Base-by-base conservation (phyloP, 2,797 vertebrate genomes). In the Pangasius mekongensis region DNA sequence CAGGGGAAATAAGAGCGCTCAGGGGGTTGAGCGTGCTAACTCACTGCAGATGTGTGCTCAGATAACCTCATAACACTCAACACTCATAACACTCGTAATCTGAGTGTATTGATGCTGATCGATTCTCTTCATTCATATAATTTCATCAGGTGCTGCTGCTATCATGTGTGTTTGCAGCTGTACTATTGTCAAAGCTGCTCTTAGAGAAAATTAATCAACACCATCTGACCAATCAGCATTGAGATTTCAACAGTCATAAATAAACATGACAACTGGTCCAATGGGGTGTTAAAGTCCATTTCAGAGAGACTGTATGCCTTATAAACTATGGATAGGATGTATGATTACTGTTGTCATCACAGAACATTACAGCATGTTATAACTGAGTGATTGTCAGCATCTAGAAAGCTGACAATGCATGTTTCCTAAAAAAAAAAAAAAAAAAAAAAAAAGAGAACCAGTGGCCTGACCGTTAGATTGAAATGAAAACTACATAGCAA, bases 21-120 rank as follows among this genome's bases (percentile, higher is more conserved):
- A 1, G 52, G 62, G 82, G 69, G 83, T 60, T 24, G 33, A 60
- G 24, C 22, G 24, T 73, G 88, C 49, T 91, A 92, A 91, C 85
- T 54, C 69, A 69, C 69, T 87, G 77, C 90, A 92, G 91, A 91
- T 90, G 87, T 91, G 83, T 86, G 84, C 87, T 47, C 43, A 47
- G 89, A n/a, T 27, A 49, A 49, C 10, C 24, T 74, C 33, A 20
- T 22, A 24, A 33, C 66, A 43, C 18, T 49, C 22, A 24, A 67
- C 66, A 43, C 18, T 76, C 22, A 11, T 5, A 47, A 27, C 36
- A 89, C 84, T 62, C 54, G n/a, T 49, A 49, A 47, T 43, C 76
- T 22, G 30, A 43, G 47, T 49, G 82, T 88, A 47, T 22, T 69
- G 49, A 74, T 60, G 58, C 80, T 84, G 80, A 71, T 80, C 62